A percentile compares a stretch with the other conserved stretches of the same genome.
Evolutionary conservation across 2,888 invertebrate species (phyloP).

Genomic region (Harpalus rubripes): DNA sequence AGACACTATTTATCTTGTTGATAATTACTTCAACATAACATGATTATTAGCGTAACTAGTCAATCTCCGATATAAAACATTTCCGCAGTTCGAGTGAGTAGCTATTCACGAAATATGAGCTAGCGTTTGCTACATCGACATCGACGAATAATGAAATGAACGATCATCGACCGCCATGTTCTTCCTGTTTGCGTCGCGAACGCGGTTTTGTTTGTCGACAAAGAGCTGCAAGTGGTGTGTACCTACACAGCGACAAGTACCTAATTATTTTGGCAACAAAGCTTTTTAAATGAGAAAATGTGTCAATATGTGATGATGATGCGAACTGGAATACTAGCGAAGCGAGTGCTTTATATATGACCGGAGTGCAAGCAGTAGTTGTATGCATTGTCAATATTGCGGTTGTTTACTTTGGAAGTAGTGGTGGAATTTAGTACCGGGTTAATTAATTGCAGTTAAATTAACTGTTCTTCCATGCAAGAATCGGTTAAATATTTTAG

Average conservation of each 20-base stretch:
- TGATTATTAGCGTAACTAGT: background rate
- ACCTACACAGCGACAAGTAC: conserved; percentile 32
- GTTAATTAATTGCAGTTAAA: conserved; percentile 29
- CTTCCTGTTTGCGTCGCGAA: conserved; percentile 9
- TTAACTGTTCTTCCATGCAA: conserved; percentile 10
- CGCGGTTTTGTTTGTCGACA: conserved; percentile 31
- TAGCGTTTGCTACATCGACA: background rate
- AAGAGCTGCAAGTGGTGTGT: conserved; percentile 18
- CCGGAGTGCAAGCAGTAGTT: conserved; percentile 1
- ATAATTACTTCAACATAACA: background rate
- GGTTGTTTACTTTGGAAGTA: conserved; percentile 25
- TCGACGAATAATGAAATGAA: conserved; percentile 36
- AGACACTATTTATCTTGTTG: too few species aligned
- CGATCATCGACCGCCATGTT: conserved; percentile 28
- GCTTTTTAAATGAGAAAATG: conserved; percentile 46
- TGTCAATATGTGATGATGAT: conserved; percentile 30
- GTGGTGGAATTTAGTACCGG: background rate
- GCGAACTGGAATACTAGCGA: background rate
- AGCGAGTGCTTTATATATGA: conserved; percentile 2
- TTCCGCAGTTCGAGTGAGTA: background rate
- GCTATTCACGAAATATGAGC: background rate
- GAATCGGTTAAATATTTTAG: background rate
- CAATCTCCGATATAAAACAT: background rate
- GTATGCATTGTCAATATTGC: conserved; percentile 45
- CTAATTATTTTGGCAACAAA: conserved; percentile 38